These are phyloP conservation scores for Clarias pachynema DNA, from an alignment of 2,797 vertebrate genomes.

Conservation along the genomic window DNA sequence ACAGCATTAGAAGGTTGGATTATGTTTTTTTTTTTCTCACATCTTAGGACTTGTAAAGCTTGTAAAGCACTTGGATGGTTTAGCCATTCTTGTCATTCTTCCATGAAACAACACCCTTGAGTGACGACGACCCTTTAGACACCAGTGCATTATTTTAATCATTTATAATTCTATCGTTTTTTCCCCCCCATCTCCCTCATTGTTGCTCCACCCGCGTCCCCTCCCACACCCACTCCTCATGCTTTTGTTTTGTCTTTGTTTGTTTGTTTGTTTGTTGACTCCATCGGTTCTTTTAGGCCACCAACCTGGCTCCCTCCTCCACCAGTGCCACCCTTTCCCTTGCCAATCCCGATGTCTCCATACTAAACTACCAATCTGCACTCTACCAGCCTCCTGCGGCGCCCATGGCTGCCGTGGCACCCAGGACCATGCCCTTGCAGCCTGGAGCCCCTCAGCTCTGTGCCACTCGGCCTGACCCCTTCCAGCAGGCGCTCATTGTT, in stretches of 20 bases:
- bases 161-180: slow-evolving; percentile 36
- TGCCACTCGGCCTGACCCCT: slow-evolving; percentile 91
- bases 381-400: slow-evolving; percentile 97
- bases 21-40: background rate
- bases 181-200: slow-evolving; percentile 8
- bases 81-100: slow-evolving; percentile 3
- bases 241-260: slow-evolving; percentile 65
- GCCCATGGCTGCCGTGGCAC: slow-evolving; percentile 96
- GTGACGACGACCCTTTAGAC: background rate
- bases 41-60: background rate
- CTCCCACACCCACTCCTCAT: slow-evolving; percentile 59
- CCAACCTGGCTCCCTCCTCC: slow-evolving; percentile 93
- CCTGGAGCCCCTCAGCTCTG: slow-evolving; percentile 92
- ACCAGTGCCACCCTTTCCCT: slow-evolving; percentile 96
- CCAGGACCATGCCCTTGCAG: slow-evolving; percentile 96
- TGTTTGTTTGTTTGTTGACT: slow-evolving; percentile 75
- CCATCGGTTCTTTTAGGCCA: slow-evolving; percentile 87
- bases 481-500: slow-evolving; percentile 99
- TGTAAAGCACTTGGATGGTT: background rate
- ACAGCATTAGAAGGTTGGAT: background rate
- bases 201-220: slow-evolving; percentile 7
- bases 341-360: slow-evolving; percentile 95
- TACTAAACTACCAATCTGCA: slow-evolving; percentile 98
- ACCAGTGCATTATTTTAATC: slow-evolving; percentile 26
- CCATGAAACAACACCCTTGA: background rate